Evolutionary conservation across 2,888 invertebrate species (phyloP).

Genomic region (Digitonthophagus gazella): DNA sequence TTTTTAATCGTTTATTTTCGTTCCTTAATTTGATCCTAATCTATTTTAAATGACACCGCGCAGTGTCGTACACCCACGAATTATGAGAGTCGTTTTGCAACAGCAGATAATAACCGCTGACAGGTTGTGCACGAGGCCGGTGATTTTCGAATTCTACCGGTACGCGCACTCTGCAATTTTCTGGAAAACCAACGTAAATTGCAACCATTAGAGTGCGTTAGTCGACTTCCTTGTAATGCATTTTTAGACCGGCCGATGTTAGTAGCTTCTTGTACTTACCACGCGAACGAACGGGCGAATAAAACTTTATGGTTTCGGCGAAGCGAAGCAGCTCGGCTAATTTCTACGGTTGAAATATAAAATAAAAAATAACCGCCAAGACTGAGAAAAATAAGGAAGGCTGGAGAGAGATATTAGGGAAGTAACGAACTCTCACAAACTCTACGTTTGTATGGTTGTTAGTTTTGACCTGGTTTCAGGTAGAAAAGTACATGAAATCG

Average conservation of each 20-base stretch:
- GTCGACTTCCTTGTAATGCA: not conserved
- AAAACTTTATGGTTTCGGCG: not conserved
- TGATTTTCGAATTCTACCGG: not conserved
- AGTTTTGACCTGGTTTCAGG: no score
- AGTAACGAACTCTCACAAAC: no score
- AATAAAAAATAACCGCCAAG: no score
- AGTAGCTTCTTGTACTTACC: not conserved
- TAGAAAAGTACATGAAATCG: no score
- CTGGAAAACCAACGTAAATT: not conserved
- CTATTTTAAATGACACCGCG: not conserved
- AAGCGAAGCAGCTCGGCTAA: no score
- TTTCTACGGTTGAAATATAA: no score
- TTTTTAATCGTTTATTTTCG: not conserved
- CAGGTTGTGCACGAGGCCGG: not conserved
- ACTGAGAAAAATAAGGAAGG: no score
- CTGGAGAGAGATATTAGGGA: no score
- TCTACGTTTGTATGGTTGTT: no score
- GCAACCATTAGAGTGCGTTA: not conserved
- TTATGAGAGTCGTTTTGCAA: not conserved
- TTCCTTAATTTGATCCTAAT: not conserved
- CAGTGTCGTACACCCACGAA: not conserved
- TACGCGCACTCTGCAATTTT: not conserved
- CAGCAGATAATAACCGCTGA: not conserved
- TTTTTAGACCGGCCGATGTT: not conserved
- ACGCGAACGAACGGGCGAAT: not conserved